Evolutionary conservation across 2,797 vertebrate genomes (phyloP).

Genomic region (Myotis findleyi): DNA sequence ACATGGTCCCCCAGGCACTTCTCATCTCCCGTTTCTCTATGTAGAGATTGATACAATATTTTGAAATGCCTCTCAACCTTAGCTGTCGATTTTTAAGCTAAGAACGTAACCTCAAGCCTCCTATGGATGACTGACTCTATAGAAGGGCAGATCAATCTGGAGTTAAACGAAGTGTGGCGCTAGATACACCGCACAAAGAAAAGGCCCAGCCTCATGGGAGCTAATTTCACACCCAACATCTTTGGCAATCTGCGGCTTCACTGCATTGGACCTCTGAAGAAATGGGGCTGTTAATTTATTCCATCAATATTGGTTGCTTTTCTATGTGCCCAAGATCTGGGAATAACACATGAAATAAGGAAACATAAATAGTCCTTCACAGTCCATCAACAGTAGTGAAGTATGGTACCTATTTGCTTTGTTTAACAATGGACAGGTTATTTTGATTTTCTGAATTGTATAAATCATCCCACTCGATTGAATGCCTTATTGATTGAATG

Average conservation of each 20-base stretch:
- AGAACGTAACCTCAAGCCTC: neutral
- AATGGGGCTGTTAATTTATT: constrained; percentile 1
- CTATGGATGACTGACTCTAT: neutral
- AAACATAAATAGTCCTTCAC: neutral
- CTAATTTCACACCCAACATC: constrained; percentile 47
- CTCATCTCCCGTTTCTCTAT: neutral
- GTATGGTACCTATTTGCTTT: no score
- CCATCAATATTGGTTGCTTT: neutral
- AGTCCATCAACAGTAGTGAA: neutral
- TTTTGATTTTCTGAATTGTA: no score
- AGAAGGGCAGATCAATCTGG: neutral
- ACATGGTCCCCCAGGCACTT: neutral
- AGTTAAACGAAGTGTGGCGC: neutral
- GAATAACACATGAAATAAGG: neutral
- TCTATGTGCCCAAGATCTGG: neutral
- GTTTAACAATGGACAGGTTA: no score
- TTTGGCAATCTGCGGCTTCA: neutral
- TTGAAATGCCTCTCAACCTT: neutral
- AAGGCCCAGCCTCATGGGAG: neutral
- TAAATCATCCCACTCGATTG: no score
- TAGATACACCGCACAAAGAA: neutral
- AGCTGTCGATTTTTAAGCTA: neutral
- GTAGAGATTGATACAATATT: neutral
- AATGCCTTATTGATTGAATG: no score
- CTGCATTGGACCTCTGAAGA: neutral